Evolutionary conservation across 2,113 vertebrate species (phyloP).

Genomic region (Sceloporus tristichus): DNA sequence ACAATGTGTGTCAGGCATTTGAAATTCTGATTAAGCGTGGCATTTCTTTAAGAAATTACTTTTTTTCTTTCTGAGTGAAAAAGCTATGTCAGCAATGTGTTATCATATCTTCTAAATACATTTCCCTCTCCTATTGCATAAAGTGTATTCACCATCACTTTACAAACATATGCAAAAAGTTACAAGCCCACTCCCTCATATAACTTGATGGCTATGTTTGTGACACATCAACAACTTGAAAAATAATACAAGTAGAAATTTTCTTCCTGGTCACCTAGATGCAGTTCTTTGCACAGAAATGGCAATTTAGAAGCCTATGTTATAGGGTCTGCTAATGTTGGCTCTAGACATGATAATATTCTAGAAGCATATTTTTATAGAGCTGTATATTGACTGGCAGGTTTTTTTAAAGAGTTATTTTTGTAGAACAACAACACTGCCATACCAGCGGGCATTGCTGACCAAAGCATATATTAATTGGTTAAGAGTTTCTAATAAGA

Average conservation of each 20-base stretch:
- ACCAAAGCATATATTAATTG: neutral
- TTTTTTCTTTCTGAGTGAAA: neutral
- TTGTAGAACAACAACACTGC: neutral
- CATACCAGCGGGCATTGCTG: neutral
- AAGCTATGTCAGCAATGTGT: neutral
- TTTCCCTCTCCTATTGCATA: neutral
- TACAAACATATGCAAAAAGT: neutral
- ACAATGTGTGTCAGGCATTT: neutral
- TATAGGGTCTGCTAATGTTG: neutral
- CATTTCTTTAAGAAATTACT: neutral
- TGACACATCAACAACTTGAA: neutral
- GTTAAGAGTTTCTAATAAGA: neutral
- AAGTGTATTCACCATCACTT: neutral
- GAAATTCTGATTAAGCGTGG: neutral
- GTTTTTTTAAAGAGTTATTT: neutral
- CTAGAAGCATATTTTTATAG: neutral
- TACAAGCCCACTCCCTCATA: neutral
- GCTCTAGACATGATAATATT: neutral
- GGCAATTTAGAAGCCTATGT: neutral
- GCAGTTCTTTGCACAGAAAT: neutral
- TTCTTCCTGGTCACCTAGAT: neutral
- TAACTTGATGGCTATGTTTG: neutral
- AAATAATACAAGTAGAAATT: neutral
- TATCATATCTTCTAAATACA: neutral
- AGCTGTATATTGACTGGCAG: neutral